These are phyloP conservation scores for Propithecus deckenii DNA, from an alignment of 2,797 vertebrate genomes.

Conservation along the genomic window DNA sequence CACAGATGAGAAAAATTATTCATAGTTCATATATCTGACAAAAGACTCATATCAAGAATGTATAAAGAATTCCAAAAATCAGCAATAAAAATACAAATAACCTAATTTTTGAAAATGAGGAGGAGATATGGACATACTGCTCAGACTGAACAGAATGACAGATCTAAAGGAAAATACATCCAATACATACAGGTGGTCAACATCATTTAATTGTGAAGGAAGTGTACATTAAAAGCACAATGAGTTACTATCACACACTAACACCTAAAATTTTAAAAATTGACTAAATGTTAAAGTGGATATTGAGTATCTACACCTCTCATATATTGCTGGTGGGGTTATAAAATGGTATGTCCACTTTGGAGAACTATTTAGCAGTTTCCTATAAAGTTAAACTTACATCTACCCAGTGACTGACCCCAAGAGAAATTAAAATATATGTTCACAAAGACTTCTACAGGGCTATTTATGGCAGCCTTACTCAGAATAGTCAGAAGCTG, in stretches of 20 bases:
- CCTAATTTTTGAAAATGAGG: background rate
- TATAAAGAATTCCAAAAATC: background rate
- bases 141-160: background rate
- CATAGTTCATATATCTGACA: background rate
- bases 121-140: background rate
- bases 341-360: background rate
- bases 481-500: background rate
- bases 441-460: background rate
- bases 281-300: background rate
- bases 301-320: background rate
- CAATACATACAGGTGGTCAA: background rate
- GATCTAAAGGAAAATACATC: background rate
- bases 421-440: conserved; percentile 16
- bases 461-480: background rate
- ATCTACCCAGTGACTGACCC: background rate
- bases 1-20: conserved; percentile 1
- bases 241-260: background rate
- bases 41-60: background rate
- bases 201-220: background rate
- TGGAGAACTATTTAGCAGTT: background rate
- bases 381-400: background rate
- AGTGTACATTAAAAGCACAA: background rate
- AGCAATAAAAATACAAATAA: background rate
- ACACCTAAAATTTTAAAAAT: background rate
- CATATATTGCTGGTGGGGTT: background rate